These are phyloP conservation scores for Acholoe squamosa DNA, from an alignment of 2,888 invertebrate genomes.

Conservation along the genomic window DNA sequence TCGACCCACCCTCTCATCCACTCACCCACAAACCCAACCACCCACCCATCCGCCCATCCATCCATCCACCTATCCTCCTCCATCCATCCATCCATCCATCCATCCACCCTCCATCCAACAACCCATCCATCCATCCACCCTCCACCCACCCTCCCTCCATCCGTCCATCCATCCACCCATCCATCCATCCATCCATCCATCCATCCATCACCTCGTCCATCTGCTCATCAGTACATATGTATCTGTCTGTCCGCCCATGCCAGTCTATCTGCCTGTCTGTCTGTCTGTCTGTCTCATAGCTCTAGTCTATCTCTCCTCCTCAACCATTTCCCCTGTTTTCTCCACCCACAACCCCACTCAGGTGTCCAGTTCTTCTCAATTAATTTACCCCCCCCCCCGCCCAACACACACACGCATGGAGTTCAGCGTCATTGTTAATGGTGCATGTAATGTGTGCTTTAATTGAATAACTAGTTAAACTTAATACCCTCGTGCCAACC, in stretches of 20 bases:
- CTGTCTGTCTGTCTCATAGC: neutral
- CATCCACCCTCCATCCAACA: no score
- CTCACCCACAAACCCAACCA: neutral
- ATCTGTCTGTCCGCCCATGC: neutral
- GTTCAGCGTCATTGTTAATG: neutral
- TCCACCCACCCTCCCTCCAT: no score
- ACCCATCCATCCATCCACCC: no score
- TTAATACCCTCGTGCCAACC: no score
- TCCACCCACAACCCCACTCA: no score
- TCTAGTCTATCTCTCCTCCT: neutral
- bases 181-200: neutral
- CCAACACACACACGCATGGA: neutral
- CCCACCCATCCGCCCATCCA: neutral
- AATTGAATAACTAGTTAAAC: no score
- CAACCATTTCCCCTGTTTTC: no score
- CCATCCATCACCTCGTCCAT: neutral
- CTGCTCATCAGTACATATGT: no score
- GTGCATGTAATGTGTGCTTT: neutral
- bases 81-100: neutral
- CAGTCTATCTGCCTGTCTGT: no score
- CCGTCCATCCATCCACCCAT: no score
- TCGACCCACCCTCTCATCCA: neutral
- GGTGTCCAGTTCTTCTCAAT: no score
- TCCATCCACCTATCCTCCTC: neutral
- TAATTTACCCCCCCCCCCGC: neutral